These are phyloP conservation scores for Xylota sylvarum DNA, from an alignment of 2,888 invertebrate species.

Conservation along the genomic window DNA sequence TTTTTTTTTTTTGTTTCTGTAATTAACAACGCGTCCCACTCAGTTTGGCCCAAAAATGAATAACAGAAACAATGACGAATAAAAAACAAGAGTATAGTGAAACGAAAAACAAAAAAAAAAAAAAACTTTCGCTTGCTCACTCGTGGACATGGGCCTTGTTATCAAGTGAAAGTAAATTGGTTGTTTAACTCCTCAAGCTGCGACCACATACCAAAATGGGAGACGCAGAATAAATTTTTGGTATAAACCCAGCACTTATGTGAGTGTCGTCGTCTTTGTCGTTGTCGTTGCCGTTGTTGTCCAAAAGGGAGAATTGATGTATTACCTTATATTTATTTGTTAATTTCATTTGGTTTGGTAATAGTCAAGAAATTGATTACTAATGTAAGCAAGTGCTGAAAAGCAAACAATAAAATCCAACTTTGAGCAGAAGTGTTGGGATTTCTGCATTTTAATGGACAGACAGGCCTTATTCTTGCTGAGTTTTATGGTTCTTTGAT, in stretches of 20 bases:
- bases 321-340: neutral
- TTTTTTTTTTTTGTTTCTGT: conserved; percentile 2
- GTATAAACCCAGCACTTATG: neutral
- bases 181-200: conserved; percentile 43
- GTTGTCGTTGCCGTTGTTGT: neutral
- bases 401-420: neutral
- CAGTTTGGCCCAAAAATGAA: conserved; percentile 32
- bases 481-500: conserved; percentile 12
- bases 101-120: conserved; percentile 35
- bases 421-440: neutral
- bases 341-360: conserved; percentile 28
- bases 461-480: neutral
- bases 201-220: conserved; percentile 34
- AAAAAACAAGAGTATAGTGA: conserved; percentile 30
- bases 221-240: conserved; percentile 30
- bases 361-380: conserved; percentile 19
- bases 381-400: neutral
- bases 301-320: conserved; percentile 12
- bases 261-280: neutral
- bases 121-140: conserved; percentile 73
- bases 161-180: conserved; percentile 75
- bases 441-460: neutral
- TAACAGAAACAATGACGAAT: conserved; percentile 34
- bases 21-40: conserved; percentile 48
- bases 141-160: conserved; percentile 69